phyloP scores from a whole-genome alignment of 2,113 vertebrate genomes.

The Aldabrachelys gigantea region DNA sequence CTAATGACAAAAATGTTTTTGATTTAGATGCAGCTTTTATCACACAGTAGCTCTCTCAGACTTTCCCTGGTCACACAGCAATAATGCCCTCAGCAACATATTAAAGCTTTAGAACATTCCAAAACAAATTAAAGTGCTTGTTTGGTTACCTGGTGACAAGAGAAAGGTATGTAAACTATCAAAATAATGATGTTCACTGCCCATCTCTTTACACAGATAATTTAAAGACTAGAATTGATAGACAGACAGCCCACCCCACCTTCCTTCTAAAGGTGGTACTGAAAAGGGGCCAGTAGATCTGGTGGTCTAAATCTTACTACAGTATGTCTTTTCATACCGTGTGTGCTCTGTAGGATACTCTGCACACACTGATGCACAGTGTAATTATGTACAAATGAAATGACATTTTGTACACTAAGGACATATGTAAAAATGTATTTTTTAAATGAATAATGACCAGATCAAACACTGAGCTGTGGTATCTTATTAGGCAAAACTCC shows the following conservation, averaged over 20 bases:
- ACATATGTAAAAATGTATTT: background rate
- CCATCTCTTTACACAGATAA: rapidly evolving
- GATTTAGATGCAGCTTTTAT: rapidly evolving
- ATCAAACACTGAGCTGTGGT: background rate
- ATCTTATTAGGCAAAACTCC: background rate
- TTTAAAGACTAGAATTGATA: background rate
- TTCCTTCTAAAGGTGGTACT: background rate
- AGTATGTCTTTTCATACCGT: rapidly evolving
- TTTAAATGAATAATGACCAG: background rate
- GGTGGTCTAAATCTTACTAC: background rate
- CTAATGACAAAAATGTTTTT: background rate
- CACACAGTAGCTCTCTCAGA: rapidly evolving
- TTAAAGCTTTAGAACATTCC: background rate
- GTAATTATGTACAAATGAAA: background rate
- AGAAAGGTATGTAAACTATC: background rate
- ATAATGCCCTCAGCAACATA: background rate
- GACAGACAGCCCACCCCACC: background rate
- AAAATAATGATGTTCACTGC: background rate
- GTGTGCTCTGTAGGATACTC: background rate
- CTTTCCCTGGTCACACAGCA: background rate
- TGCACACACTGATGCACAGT: background rate
- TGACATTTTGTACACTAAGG: background rate
- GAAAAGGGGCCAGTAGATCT: background rate
- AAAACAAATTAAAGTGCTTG: background rate
- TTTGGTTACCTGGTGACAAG: background rate